Percentiles rank a stretch among this genome's conserved stretches.
Evolutionary conservation across 2,113 vertebrate species (phyloP).

Genomic region (Pteronura brasiliensis): DNA sequence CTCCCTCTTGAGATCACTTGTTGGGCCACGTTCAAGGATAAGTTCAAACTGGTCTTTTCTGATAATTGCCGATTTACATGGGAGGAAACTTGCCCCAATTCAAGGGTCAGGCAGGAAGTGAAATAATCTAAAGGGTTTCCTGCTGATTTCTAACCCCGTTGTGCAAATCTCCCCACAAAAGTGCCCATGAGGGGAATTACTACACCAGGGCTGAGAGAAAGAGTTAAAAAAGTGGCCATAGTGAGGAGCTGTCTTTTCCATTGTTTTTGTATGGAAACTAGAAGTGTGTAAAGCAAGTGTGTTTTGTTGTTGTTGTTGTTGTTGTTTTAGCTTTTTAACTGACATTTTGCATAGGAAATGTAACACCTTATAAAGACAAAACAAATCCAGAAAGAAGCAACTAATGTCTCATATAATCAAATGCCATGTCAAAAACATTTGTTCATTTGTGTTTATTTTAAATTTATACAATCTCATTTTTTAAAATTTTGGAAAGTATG

Average conservation of each 20-base stretch:
- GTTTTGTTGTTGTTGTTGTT: neutral
- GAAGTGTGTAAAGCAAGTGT: neutral
- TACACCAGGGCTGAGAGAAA: neutral
- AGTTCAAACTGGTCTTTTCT: neutral
- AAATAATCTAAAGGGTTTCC: conserved; percentile 48
- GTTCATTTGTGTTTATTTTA: neutral
- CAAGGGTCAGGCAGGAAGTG: conserved; percentile 52
- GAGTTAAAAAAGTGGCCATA: neutral
- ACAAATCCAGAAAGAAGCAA: neutral
- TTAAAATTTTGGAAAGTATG: neutral
- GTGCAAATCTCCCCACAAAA: neutral
- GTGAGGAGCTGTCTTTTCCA: neutral
- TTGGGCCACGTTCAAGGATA: neutral
- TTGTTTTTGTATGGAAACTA: neutral
- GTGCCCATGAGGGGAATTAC: neutral
- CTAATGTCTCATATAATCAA: neutral
- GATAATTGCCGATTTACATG: neutral
- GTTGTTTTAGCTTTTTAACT: neutral
- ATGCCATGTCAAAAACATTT: neutral
- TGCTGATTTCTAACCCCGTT: conserved; percentile 53
- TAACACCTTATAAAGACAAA: conserved; percentile 6
- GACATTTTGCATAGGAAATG: neutral
- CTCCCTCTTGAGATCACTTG: neutral
- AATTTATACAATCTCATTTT: neutral
- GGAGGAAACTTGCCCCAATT: neutral